A percentile compares a stretch with the other conserved stretches of the same genome.
These are phyloP conservation scores for Podabrus alpinus DNA, from an alignment of 2,888 invertebrate species.

Conservation along the genomic window DNA sequence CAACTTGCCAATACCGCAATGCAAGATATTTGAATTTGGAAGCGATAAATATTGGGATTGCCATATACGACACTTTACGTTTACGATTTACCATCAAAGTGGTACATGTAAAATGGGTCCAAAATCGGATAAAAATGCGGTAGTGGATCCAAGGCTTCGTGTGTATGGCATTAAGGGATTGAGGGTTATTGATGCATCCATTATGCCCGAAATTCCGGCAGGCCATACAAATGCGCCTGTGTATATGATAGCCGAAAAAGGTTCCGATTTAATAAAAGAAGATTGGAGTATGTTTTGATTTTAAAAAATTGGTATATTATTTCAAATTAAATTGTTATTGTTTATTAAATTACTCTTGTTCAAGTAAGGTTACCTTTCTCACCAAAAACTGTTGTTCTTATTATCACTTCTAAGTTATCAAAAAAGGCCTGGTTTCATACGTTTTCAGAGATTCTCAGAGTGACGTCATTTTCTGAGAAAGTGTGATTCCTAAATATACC, in stretches of 20 bases:
- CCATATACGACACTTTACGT: constrained; percentile 67
- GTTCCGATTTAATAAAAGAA: constrained; percentile 70
- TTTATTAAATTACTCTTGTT: neutral
- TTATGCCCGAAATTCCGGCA: constrained; percentile 78
- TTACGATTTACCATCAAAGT: constrained; percentile 72
- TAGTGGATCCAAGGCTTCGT: constrained; percentile 66
- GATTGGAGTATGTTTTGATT: constrained; percentile 48
- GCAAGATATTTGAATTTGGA: constrained; percentile 62
- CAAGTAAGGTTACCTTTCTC: neutral
- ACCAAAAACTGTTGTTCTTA: too few relatives aligned
- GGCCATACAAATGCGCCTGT: constrained; percentile 79
- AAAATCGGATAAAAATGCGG: constrained; percentile 61
- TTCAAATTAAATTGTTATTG: too few relatives aligned
- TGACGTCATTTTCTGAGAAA: too few relatives aligned
- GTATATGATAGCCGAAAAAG: constrained; percentile 84
- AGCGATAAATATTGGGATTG: constrained; percentile 74
- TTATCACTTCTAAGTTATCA: too few relatives aligned
- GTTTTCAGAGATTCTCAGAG: too few relatives aligned
- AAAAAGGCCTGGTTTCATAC: too few relatives aligned
- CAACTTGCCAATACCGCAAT: constrained; percentile 64
- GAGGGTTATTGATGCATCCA: constrained; percentile 77
- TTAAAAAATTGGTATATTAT: too few relatives aligned
- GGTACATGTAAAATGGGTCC: constrained; percentile 72
- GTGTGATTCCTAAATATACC: too few relatives aligned
- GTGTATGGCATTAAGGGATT: constrained; percentile 70